Evolutionary conservation across 2,888 invertebrate species (phyloP), one percentile per base, ranked within the genome.

Genomic region (Amphipoea oculea): DNA sequence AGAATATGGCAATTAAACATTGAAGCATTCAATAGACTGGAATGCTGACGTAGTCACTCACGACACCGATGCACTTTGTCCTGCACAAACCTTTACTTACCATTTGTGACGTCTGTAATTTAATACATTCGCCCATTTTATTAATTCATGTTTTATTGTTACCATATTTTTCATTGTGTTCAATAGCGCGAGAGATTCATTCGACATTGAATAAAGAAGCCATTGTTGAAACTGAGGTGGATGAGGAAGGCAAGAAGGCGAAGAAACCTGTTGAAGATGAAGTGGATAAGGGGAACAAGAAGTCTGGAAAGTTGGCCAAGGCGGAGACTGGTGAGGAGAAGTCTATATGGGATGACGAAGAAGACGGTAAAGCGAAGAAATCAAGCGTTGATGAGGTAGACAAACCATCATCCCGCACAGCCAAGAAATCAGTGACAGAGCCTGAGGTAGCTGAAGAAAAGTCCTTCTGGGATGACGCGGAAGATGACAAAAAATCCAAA

Each of bases 161-260:
- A 92, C 90, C 91, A 92, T 90, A 92, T 92, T 92, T 92, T 93
- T 93, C 91, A 93, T 94, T 91, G 93, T 90, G 90, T 94, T 93
- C 86, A 93, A 94, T 96, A 97, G 97, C 97, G 82, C 96, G 94
- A 94, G 97, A 97, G 96, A 95, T 97, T 91, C 96, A 95, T 94
- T 95, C 96, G 91, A 95, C 95, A 89, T 94, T 97, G 89, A 95
- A 93, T 89, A 97, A 95, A 89, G 96, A 97, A 94, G 92, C 95
- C 67, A 92, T 96, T 84, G 90, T 96, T 87, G 97, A 97, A 93
- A 96, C 95, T 89, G 94, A 97, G 84, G 92, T 97, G 74, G 96
- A 97, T 86, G 97, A 94, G 45, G 94, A 94, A 76, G 89, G 83
- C 77, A 94, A 93, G 85, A 90, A 90, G 65, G 92, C 90, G 77